Evolutionary conservation across 2,888 invertebrate species (phyloP).

Genomic region (Troides helena): DNA sequence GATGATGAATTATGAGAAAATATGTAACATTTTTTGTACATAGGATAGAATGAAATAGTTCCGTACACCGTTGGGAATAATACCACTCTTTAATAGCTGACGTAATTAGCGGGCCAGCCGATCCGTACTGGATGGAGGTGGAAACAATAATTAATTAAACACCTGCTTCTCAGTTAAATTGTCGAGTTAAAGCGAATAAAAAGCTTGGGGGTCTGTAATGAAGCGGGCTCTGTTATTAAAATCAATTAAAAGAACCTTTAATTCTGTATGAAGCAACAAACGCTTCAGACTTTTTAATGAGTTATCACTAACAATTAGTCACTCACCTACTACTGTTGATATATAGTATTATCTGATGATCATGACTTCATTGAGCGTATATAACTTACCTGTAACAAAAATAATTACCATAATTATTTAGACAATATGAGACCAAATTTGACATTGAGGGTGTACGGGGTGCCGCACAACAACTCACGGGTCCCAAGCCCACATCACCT

Average conservation of each 20-base stretch:
- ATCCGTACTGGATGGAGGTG: constrained; percentile 22
- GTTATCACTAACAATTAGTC: neutral
- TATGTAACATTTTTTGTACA: neutral
- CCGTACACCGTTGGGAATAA: constrained; percentile 7
- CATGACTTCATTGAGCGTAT: neutral
- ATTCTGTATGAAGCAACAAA: neutral
- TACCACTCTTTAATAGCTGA: constrained; percentile 16
- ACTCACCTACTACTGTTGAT: neutral
- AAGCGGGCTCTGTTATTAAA: constrained; percentile 33
- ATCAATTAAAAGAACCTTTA: constrained; percentile 19
- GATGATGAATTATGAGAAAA: too few species aligned
- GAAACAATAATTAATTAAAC: constrained; percentile 56
- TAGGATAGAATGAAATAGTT: constrained; percentile 5
- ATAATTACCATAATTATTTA: neutral
- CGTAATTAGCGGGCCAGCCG: constrained; percentile 25
- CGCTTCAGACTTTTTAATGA: neutral
- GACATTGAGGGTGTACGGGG: too few species aligned
- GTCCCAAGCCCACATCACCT: too few species aligned
- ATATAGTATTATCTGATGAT: neutral
- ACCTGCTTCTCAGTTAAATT: constrained; percentile 51
- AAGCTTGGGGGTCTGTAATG: constrained; percentile 34
- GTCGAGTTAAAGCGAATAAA: constrained; percentile 37
- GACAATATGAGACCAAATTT: neutral
- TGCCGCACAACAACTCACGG: too few species aligned
- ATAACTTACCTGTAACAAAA: neutral